phyloP scores from a whole-genome alignment of 2,797 vertebrate species.

The Melanotaenia trifasciata region DNA sequence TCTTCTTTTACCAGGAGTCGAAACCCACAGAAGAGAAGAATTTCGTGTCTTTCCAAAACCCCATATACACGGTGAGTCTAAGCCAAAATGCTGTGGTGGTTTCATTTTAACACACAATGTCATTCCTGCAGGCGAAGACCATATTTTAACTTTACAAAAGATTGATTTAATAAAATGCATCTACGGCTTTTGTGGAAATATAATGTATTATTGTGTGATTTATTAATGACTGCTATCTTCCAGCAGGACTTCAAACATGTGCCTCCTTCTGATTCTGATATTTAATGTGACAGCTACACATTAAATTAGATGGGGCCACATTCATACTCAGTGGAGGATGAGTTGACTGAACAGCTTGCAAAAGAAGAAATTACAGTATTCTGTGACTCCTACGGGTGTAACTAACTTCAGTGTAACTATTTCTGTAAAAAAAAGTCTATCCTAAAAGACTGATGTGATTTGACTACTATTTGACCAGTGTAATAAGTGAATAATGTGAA shows the following conservation, averaged over 20 bases:
- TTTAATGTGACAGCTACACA: slow-evolving; percentile 35
- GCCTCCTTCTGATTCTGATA: slow-evolving; percentile 47
- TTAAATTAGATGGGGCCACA: slow-evolving; percentile 9
- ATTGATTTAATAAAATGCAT: not conserved
- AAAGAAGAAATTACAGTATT: slow-evolving; percentile 24
- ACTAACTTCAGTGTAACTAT: slow-evolving; percentile 21
- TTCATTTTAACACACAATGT: slow-evolving; percentile 1
- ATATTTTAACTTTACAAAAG: not conserved
- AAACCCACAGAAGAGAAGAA: slow-evolving; percentile 32
- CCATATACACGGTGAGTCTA: slow-evolving; percentile 61
- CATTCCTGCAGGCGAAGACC: not conserved
- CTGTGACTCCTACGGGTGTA: slow-evolving; percentile 4
- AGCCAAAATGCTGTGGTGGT: not conserved
- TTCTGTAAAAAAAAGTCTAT: slow-evolving; percentile 14
- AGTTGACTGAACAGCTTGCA: slow-evolving; percentile 23
- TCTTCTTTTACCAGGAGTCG: slow-evolving; percentile 16
- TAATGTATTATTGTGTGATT: not conserved
- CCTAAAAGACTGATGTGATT: slow-evolving; percentile 15
- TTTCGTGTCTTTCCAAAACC: slow-evolving; percentile 57
- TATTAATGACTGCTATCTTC: slow-evolving; percentile 8
- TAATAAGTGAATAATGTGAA: not conserved
- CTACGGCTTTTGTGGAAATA: not conserved
- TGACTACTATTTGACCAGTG: slow-evolving; percentile 4
- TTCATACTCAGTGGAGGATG: not conserved
- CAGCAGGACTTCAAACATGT: slow-evolving; percentile 42